Evolutionary conservation across 2,113 vertebrate species (phyloP), one percentile per base, ranked within the genome.

Genomic region (Emydura subglobosa): DNA sequence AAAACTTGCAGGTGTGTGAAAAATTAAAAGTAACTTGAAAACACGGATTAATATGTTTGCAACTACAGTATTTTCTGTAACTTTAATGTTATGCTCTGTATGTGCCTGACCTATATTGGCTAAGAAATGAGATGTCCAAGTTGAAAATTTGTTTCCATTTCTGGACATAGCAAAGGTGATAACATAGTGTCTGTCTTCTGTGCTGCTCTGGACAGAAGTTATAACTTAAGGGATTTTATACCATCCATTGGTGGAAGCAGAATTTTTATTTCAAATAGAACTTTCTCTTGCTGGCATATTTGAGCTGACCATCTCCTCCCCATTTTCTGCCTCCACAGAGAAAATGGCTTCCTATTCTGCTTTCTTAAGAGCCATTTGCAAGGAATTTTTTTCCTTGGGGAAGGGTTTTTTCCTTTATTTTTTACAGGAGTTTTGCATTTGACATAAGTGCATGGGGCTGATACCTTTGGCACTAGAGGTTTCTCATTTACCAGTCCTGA

Each of bases 1-100:
- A 96, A 99, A 99, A 98, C 98, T 99, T 98, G 99, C 99, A 99
- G 99, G 99, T 99, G 98, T 91, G 82, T 98, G 84, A 55, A 0
- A 49, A 29, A 55, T 86, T 6, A 78, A 93, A 54, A 93, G 80
- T 59, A 47, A 72, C 5, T 10, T 1, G 12, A 87, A 87, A 44
- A 21, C 51, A 21, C 89, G 78, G 82, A 10, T 86, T n/a, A 39
- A 72, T 72, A 22, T 72, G 6, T 72, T 91, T 31, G 87, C 22
- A 83, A 94, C 79, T 16, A 7, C 82, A 27, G 86, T 81, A 80
- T 4, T 44, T 72, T 19, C 6, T 7, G 2, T 68, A 22, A 21
- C 14, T 78, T 87, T 85, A 87, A 44, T 80, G 25, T 76, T 88
- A 51, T 0, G 5, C n/a, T 65, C 1, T 19, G 8, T 24, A 21